These are phyloP conservation scores for Orthochromis indermauri DNA, from an alignment of 2,113 vertebrate genomes.

Conservation along the genomic window DNA sequence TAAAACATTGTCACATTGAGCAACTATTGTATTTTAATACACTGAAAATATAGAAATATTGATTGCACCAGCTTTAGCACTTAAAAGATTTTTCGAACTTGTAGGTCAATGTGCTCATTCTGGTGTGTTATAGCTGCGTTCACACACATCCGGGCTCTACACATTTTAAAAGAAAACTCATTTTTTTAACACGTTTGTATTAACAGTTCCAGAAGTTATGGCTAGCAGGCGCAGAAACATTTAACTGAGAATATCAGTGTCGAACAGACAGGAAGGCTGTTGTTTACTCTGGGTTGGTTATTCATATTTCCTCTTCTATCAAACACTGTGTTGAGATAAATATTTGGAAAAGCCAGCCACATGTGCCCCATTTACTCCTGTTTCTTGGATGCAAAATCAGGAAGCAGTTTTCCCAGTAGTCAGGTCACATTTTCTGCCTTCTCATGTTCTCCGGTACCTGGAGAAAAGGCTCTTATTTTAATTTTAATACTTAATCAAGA, in stretches of 20 bases:
- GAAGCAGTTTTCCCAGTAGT: neutral
- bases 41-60: neutral
- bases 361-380: neutral
- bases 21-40: neutral
- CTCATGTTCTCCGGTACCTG: neutral
- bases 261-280: constrained; percentile 6
- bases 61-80: neutral
- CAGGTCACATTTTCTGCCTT: neutral
- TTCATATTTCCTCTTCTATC: constrained; percentile 20
- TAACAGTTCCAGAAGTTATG: neutral
- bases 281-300: constrained; percentile 37
- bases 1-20: neutral
- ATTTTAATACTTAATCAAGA: neutral
- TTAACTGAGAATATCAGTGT: neutral
- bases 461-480: neutral
- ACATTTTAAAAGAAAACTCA: neutral
- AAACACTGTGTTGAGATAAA: constrained; percentile 13
- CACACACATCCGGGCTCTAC: neutral
- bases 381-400: neutral
- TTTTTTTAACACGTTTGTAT: neutral
- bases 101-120: neutral
- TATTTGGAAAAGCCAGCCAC: constrained; percentile 20
- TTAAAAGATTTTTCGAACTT: neutral
- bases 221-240: neutral
- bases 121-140: neutral